A percentile compares a stretch with the other conserved stretches of the same genome.
Evolutionary conservation across 2,113 vertebrate genomes (phyloP).

Genomic region (Barbus barbus): DNA sequence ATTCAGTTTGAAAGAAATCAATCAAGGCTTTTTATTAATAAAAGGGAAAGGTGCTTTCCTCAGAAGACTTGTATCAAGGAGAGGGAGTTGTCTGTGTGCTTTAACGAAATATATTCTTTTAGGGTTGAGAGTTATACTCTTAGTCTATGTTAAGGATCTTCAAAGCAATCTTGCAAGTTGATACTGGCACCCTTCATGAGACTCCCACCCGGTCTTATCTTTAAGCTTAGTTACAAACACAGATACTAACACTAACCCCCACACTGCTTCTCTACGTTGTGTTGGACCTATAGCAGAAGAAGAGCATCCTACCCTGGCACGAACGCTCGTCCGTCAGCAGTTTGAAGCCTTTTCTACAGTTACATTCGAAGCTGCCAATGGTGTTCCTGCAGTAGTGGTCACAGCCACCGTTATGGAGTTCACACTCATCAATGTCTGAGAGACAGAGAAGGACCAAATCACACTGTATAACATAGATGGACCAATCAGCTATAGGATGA

Average conservation of each 20-base stretch:
- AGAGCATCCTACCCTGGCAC: constrained; percentile 87
- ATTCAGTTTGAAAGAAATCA: constrained; percentile 31
- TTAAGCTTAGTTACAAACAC: constrained; percentile 9
- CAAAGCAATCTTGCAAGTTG: constrained; percentile 62
- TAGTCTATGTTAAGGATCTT: constrained; percentile 58
- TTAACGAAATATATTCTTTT: constrained; percentile 44
- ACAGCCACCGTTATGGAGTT: constrained; percentile 88
- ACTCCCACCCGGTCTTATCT: constrained; percentile 51
- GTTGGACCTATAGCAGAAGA: neutral
- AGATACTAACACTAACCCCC: too few relatives aligned
- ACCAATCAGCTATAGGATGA: neutral
- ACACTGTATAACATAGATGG: constrained; percentile 1
- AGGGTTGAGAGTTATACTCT: constrained; percentile 33
- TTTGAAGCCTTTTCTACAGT: constrained; percentile 96
- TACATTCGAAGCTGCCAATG: constrained; percentile 97
- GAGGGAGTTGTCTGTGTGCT: constrained; percentile 41
- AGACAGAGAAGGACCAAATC: constrained; percentile 53
- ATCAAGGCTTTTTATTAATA: constrained; percentile 38
- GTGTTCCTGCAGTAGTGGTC: constrained; percentile 98
- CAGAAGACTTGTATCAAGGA: constrained; percentile 28
- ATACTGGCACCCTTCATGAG: constrained; percentile 48
- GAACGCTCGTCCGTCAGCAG: constrained; percentile 94
- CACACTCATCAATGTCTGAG: constrained; percentile 95
- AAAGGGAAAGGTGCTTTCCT: constrained; percentile 43
- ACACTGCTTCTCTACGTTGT: neutral